A percentile compares a stretch with the other conserved stretches of the same genome.
These are phyloP conservation scores for Ophonus ardosiacus DNA, from an alignment of 2,888 invertebrate species.

Conservation along the genomic window DNA sequence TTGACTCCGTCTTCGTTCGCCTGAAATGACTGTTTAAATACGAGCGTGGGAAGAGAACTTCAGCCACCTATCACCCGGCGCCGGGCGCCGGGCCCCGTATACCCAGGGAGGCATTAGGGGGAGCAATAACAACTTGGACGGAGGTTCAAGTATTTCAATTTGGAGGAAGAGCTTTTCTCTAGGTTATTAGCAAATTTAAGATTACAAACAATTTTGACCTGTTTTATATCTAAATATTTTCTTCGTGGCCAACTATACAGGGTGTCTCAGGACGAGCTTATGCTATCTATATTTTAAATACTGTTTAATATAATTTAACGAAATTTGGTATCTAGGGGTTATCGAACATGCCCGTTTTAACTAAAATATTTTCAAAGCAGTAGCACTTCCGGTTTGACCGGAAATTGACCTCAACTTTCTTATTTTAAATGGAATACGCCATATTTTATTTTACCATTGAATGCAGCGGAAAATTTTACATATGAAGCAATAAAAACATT, in stretches of 20 bases:
- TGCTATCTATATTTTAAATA: too few relatives aligned
- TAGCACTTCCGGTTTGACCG: too few relatives aligned
- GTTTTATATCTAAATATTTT: background rate
- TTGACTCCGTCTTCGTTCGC: slow-evolving; percentile 58
- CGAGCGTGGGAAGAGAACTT: slow-evolving; percentile 40
- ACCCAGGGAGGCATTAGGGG: background rate
- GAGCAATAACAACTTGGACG: background rate
- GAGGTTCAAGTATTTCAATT: background rate
- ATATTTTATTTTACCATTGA: too few relatives aligned
- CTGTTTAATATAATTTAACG: too few relatives aligned
- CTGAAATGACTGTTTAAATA: slow-evolving; percentile 60
- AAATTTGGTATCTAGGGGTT: too few relatives aligned
- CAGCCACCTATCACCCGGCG: slow-evolving; percentile 31
- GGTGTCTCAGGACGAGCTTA: too few relatives aligned
- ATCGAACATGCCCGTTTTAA: too few relatives aligned
- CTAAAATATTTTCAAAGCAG: too few relatives aligned
- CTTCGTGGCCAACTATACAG: background rate
- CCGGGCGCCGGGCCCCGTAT: background rate
- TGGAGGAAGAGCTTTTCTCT: background rate
- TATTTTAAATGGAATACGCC: too few relatives aligned
- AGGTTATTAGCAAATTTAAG: background rate
- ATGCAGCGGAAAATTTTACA: too few relatives aligned
- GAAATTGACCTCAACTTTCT: too few relatives aligned
- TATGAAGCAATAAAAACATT: too few relatives aligned
- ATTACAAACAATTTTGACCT: background rate